A percentile compares a stretch with the other conserved stretches of the same genome.
phyloP scores from a whole-genome alignment of 2,888 invertebrate genomes.

The Chrysolina haemoptera region DNA sequence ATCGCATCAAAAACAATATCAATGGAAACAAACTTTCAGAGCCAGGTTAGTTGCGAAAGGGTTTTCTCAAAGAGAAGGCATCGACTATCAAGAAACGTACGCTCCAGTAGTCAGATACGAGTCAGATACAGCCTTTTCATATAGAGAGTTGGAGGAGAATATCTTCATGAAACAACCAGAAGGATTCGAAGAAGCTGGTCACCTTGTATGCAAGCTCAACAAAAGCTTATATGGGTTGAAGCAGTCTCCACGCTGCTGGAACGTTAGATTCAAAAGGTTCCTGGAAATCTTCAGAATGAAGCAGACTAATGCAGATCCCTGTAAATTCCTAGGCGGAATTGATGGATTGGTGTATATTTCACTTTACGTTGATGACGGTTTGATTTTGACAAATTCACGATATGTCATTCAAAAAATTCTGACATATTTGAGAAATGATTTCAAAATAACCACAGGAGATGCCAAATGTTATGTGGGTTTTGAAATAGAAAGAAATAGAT shows the following conservation, averaged over 20 bases:
- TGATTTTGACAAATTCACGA: neutral
- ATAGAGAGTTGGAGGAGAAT: constrained; percentile 47
- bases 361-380: neutral
- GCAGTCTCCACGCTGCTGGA: constrained; percentile 24
- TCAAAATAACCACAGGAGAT: neutral
- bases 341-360: neutral
- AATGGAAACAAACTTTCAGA: constrained; percentile 41
- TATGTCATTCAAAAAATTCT: neutral
- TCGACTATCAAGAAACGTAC: constrained; percentile 50
- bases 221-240: constrained; percentile 43
- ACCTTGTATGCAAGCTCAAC: constrained; percentile 43
- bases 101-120: constrained; percentile 48
- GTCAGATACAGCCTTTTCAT: constrained; percentile 50
- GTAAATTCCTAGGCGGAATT: neutral
- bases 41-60: constrained; percentile 49
- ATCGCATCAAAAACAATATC: constrained; percentile 42
- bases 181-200: constrained; percentile 42
- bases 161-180: constrained; percentile 50
- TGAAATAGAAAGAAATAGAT: too few relatives aligned
- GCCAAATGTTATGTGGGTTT: neutral
- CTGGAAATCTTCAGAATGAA: neutral
- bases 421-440: neutral
- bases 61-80: constrained; percentile 44
- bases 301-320: neutral
- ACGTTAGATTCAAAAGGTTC: neutral